Base-by-base conservation (phyloP, 2,113 vertebrate species). In the Cryptoleucopteryx plumbea region DNA sequence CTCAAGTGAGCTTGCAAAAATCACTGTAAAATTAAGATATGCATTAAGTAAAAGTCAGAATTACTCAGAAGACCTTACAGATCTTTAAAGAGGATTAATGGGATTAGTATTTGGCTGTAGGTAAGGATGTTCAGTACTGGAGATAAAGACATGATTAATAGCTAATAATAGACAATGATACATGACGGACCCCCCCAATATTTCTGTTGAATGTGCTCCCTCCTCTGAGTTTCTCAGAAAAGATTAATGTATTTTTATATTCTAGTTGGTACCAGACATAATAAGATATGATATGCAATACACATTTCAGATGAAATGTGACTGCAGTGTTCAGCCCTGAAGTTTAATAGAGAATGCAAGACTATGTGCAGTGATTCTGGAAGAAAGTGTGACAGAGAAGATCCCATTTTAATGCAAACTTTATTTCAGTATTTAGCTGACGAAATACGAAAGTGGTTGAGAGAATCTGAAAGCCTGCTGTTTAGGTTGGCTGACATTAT, bases 21-120 rank as follows among this genome's bases (percentile, higher is more conserved):
- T 82, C 86, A 53, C 83, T 90, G 73, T 89, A 85, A 95, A 95
- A 93, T 85, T 72, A 91, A 95, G 78, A 50, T 87, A 72, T n/a
- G 32, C 53, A 21, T 93, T 97, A 96, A 94, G 34, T 91, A 91
- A 89, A 94, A 97, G 81, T 87, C 95, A 95, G 81, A 88, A 96
- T 93, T 94, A 93, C 93, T 93, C 74, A 38, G 83, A 92, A 96
- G 83, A 89, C 93, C 77, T 82, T 94, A 73, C 66, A 87, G 88
- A 85, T 96, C 86, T 97, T 95, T 94, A 95, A 96, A 95, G 78
- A 87, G 84, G 91, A 96, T 97, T 95, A 94, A 89, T 91, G 53
- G 83, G 73, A 97, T 96, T 95, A 95, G 58, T 38, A 85, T 82
- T 94, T 96, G 93, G 36, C 83, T 94, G 40, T 82, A 87, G 93